phyloP scores from a whole-genome alignment of 2,113 vertebrate species.

The Serilophus lunatus region DNA sequence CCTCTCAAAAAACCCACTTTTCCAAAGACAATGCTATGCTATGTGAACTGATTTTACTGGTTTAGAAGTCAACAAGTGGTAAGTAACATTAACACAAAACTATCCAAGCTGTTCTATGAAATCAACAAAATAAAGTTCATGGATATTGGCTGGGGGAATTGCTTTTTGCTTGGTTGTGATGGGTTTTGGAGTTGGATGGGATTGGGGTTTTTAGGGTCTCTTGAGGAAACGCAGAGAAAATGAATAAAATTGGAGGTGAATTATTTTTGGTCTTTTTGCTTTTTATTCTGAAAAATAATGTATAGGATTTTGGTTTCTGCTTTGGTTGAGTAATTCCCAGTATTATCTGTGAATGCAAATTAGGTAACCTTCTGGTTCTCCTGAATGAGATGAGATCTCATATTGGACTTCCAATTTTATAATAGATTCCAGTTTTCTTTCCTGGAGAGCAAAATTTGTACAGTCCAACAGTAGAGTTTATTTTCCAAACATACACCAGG shows the following conservation, averaged over 20 bases:
- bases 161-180: background rate
- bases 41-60: background rate
- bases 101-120: background rate
- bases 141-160: background rate
- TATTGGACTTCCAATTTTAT: background rate
- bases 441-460: background rate
- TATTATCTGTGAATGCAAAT: background rate
- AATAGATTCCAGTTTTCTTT: background rate
- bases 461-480: background rate
- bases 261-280: background rate
- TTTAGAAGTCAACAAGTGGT: background rate
- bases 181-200: background rate
- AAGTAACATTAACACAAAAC: background rate
- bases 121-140: background rate
- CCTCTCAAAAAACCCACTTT: background rate
- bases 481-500: background rate
- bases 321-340: background rate
- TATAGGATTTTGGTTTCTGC: background rate
- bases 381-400: background rate
- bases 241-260: background rate
- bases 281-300: background rate
- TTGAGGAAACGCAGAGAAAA: background rate
- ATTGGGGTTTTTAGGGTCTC: too few relatives aligned
- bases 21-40: background rate
- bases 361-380: background rate